phyloP scores from a whole-genome alignment of 2,113 vertebrate species.

The Taurulus bubalis region DNA sequence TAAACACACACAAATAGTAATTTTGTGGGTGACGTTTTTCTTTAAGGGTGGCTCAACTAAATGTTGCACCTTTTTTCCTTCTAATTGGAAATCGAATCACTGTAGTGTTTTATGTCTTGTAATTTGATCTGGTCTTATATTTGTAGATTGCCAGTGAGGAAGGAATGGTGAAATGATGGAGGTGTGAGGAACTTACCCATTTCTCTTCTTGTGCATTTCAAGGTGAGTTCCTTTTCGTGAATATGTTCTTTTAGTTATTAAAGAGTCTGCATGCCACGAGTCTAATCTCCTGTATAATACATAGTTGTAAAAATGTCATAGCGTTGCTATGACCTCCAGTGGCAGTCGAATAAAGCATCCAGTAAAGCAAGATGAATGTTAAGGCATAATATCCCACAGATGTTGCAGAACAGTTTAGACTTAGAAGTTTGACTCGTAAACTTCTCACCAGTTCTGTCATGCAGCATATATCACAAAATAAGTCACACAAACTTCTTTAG shows the following conservation, averaged over 20 bases:
- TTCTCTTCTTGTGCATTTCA: conserved; percentile 21
- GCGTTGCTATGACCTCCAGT: background rate
- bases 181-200: background rate
- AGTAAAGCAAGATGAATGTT: background rate
- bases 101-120: background rate
- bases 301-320: background rate
- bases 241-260: background rate
- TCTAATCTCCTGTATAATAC: background rate
- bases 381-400: background rate
- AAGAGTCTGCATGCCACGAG: background rate
- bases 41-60: too few species aligned
- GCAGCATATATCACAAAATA: background rate
- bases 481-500: conserved; percentile 1
- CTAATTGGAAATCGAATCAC: too few species aligned
- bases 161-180: conserved; percentile 5
- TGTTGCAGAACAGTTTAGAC: background rate
- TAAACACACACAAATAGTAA: too few species aligned
- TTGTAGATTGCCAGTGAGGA: background rate
- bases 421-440: background rate
- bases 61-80: too few species aligned
- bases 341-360: background rate
- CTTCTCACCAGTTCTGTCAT: background rate
- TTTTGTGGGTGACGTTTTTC: too few species aligned
- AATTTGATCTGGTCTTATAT: conserved; percentile 1
- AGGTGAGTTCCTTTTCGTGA: background rate